These are phyloP conservation scores for Sarcoramphus papa DNA, from an alignment of 2,797 vertebrate genomes.

Conservation along the genomic window DNA sequence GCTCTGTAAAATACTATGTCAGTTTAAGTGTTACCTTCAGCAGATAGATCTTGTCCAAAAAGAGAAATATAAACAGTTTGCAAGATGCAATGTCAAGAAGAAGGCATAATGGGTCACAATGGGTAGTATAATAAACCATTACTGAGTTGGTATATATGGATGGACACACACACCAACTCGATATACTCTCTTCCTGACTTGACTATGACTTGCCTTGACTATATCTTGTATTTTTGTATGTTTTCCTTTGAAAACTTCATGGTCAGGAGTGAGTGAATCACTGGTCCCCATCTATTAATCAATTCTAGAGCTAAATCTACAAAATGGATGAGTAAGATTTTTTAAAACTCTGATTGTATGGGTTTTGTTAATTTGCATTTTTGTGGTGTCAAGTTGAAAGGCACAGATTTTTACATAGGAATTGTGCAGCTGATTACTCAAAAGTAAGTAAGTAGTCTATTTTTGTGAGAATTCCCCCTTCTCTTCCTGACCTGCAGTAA, in stretches of 20 bases:
- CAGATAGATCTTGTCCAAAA: neutral
- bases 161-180: neutral
- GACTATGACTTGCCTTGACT: neutral
- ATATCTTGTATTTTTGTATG: neutral
- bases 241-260: neutral
- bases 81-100: neutral
- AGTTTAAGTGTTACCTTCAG: constrained; percentile 38
- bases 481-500: neutral
- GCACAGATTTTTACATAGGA: neutral
- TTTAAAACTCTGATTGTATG: neutral
- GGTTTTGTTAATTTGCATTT: neutral
- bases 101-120: neutral
- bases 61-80: neutral
- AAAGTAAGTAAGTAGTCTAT: neutral
- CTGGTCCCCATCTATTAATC: neutral
- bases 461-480: neutral
- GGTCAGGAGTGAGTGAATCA: neutral
- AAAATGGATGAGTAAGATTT: neutral
- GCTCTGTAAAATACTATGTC: constrained; percentile 13
- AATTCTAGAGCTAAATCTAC: neutral
- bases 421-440: neutral
- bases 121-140: neutral
- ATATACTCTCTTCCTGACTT: neutral
- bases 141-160: neutral
- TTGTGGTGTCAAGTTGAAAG: neutral